Evolutionary conservation across 2,113 vertebrate genomes (phyloP).

Genomic region (Andinoacara biseriatus): DNA sequence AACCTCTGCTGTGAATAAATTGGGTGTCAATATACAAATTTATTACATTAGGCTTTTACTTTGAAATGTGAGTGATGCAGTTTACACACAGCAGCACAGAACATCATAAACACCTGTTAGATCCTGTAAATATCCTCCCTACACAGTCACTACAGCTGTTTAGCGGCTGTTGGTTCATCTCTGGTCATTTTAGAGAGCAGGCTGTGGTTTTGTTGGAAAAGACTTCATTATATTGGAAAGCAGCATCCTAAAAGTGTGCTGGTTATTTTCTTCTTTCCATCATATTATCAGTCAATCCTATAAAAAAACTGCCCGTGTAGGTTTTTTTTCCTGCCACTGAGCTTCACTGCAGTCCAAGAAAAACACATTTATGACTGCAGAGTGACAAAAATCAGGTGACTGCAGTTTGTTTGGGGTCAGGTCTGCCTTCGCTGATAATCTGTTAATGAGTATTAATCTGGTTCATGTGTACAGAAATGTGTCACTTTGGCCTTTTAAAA

Average conservation of each 20-base stretch:
- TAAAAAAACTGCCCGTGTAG: no score
- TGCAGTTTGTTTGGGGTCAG: no score
- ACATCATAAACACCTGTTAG: background rate
- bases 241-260: background rate
- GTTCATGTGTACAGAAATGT: no score
- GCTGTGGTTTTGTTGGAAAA: constrained; percentile 4
- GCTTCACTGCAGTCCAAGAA: no score
- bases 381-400: no score
- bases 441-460: no score
- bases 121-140: background rate
- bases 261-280: background rate
- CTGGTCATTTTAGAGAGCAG: background rate
- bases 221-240: background rate
- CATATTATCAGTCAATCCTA: background rate
- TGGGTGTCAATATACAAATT: background rate
- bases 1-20: background rate
- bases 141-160: background rate
- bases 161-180: background rate
- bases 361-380: no score
- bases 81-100: background rate
- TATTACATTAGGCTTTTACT: background rate
- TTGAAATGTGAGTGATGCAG: background rate
- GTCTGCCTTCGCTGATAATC: no score
- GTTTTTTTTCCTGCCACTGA: no score
- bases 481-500: no score